These are phyloP conservation scores for Enteromius paludinosus DNA, from an alignment of 2,797 vertebrate species.

Conservation along the genomic window DNA sequence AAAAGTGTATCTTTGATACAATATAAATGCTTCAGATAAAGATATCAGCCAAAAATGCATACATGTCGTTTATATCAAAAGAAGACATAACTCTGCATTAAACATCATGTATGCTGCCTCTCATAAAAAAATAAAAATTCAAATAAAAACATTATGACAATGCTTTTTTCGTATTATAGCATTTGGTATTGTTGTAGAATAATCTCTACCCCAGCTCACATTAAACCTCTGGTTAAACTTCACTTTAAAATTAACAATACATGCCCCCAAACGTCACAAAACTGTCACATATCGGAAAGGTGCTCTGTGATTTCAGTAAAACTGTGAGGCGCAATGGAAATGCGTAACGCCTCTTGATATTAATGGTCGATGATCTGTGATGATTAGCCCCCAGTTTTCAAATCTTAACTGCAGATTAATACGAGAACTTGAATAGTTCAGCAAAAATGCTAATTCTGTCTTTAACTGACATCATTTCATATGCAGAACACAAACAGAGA, in stretches of 20 bases:
- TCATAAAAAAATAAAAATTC: background rate
- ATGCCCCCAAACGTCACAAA: background rate
- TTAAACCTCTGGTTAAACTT: background rate
- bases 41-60: background rate
- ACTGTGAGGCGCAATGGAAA: background rate
- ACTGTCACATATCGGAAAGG: no score
- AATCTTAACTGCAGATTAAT: background rate
- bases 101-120: background rate
- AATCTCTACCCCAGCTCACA: background rate
- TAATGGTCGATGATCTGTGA: background rate
- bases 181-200: background rate
- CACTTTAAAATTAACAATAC: background rate
- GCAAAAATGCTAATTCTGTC: background rate
- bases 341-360: background rate
- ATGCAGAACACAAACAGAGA: background rate
- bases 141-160: background rate
- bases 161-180: background rate
- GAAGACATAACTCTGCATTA: background rate
- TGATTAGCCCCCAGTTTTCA: background rate
- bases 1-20: background rate
- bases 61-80: background rate
- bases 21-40: background rate
- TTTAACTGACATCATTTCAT: background rate
- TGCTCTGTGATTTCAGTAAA: background rate
- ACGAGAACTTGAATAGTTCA: background rate